Evolutionary conservation across 2,888 invertebrate species (phyloP), one percentile per base, ranked within the genome.

Genomic region (Drosophila acutilabella): DNA sequence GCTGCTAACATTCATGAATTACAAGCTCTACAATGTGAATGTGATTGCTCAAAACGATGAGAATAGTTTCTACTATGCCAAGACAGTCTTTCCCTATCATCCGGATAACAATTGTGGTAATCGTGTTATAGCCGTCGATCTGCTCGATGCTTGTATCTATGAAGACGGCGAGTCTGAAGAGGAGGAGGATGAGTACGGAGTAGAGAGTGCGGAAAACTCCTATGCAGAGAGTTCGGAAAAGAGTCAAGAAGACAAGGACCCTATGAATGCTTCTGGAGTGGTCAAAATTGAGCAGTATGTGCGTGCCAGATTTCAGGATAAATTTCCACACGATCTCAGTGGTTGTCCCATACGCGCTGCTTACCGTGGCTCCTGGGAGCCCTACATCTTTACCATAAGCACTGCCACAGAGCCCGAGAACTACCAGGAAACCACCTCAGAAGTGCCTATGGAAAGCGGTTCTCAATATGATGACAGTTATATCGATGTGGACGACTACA

Each of bases 11-110:
- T 91, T 91, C 16, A 87, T 90, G 83, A 83, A 79, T 50, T 88
- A 86, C 62, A 91, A 91, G 56, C 86, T 92, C 14, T 90, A 89
- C 64, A 92, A 92, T 67, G 89, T 91, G 1, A 91, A 92, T 69
- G 79, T 92, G 6, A 88, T 92, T 20, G 91, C 90, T 0, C 89
- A 84, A 51, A 89, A 81, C 23, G 81, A 84, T 6, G 89, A 91
- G 64, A 83, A 82, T 7, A 82, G 71, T 7, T 80, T 75, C 33
- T 84, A 87, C 38, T 88, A 85, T 44, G 84, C 87, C 1, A 90
- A 90, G 42, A 89, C 92, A 0, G 90, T 88, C 1, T 92, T 91
- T 78, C 92, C 92, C 0, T 92, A 92, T 81, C 90, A 92, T 57
- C 89, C 89, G 23, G 87, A 90, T 40, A 90, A 90, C 36, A 88